Evolutionary conservation across 2,797 vertebrate species (phyloP).

Genomic region (Spea hammondii): DNA sequence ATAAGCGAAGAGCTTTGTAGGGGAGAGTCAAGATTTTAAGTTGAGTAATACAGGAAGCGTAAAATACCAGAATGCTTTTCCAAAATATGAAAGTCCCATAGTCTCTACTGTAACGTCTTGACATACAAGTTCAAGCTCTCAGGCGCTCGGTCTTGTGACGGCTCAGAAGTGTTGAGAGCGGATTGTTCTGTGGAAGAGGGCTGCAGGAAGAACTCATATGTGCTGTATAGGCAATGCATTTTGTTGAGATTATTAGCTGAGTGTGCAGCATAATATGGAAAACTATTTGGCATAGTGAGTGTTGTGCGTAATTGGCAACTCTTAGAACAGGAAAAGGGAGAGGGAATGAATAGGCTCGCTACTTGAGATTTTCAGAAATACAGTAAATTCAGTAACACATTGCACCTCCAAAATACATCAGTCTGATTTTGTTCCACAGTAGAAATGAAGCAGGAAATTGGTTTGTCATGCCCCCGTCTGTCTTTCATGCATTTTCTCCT

Average conservation of each 20-base stretch:
- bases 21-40: too few species aligned
- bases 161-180: background rate
- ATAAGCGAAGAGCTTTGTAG: too few species aligned
- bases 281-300: background rate
- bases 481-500: background rate
- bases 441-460: background rate
- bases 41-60: too few species aligned
- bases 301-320: background rate
- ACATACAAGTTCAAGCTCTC: background rate
- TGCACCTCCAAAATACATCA: background rate
- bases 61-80: too few species aligned
- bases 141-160: background rate
- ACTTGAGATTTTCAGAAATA: background rate
- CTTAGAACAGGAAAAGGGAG: slow-evolving; percentile 15
- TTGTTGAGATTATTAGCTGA: background rate
- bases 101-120: background rate
- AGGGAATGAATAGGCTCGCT: background rate
- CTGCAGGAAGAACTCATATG: slow-evolving; percentile 9
- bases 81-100: too few species aligned
- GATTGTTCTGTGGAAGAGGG: slow-evolving; percentile 13
- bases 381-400: background rate
- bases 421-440: background rate
- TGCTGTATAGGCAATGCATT: background rate
- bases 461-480: background rate
- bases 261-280: background rate